Evolutionary conservation across 2,888 invertebrate genomes (phyloP).

Genomic region (Heteromyza rotundicornis): DNA sequence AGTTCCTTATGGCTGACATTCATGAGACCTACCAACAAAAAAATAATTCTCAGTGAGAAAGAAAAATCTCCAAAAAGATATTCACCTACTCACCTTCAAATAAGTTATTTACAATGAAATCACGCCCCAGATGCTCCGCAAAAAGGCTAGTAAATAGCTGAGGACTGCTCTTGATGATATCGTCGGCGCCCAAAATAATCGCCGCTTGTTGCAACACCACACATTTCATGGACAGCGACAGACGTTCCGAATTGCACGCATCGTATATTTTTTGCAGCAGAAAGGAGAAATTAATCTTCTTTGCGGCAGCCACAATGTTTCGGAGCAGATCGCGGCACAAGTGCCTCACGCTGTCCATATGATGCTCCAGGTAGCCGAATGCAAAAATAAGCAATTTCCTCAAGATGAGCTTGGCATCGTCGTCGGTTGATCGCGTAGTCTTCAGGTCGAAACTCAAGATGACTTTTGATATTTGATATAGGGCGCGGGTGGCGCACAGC

Average conservation of each 20-base stretch:
- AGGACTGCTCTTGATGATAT: conserved; percentile 40
- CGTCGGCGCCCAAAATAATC: conserved; percentile 43
- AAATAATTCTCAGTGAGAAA: background rate
- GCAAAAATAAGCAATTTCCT: conserved; percentile 61
- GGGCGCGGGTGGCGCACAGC: conserved; percentile 49
- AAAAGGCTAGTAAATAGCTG: conserved; percentile 45
- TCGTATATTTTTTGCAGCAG: conserved; percentile 45
- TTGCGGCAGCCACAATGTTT: conserved; percentile 61
- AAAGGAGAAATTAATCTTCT: conserved; percentile 40
- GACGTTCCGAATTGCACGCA: conserved; percentile 41
- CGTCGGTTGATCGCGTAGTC: conserved; percentile 15
- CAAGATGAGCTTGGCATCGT: conserved; percentile 54
- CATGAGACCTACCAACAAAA: conserved; percentile 63
- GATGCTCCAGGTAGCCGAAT: conserved; percentile 69
- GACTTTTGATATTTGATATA: conserved; percentile 44
- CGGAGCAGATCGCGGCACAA: conserved; percentile 65
- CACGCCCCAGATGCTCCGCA: conserved; percentile 43
- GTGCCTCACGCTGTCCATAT: conserved; percentile 71
- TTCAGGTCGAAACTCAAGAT: conserved; percentile 38
- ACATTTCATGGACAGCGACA: conserved; percentile 46
- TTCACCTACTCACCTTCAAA: conserved; percentile 61
- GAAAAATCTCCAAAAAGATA: background rate
- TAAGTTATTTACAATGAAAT: conserved; percentile 64
- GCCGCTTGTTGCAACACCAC: conserved; percentile 49
- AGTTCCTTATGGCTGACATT: conserved; percentile 60